phyloP scores from a whole-genome alignment of 1,140 invertebrate species.

The Diploscapter pachys region DNA sequence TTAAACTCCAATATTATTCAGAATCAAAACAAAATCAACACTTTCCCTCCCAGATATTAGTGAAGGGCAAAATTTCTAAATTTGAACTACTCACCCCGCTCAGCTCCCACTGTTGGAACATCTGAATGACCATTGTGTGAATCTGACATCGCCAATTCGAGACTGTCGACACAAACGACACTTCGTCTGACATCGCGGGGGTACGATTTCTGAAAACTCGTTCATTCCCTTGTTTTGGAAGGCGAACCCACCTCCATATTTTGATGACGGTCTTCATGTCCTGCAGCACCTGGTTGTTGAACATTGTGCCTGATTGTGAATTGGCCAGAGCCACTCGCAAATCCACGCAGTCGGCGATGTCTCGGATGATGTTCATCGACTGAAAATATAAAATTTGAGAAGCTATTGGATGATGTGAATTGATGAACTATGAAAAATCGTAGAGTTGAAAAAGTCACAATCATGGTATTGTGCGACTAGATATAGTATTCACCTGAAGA shows the following conservation, averaged over 20 bases:
- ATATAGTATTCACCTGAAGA: not conserved
- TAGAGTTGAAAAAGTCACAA: too few relatives aligned
- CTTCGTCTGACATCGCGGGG: conserved; percentile 11
- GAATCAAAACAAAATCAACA: too few relatives aligned
- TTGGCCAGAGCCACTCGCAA: conserved; percentile 8
- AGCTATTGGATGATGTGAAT: too few relatives aligned
- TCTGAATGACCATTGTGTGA: conserved; percentile 20
- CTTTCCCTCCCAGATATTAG: too few relatives aligned
- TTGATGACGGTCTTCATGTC: conserved; percentile 30
- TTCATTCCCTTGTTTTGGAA: not conserved
- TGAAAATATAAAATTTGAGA: not conserved
- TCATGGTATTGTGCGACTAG: too few relatives aligned
- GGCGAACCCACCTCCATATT: conserved; percentile 4
- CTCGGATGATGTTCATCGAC: conserved; percentile 20
- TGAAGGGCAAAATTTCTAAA: too few relatives aligned
- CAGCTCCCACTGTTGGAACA: conserved; percentile 25
- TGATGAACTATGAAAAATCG: too few relatives aligned
- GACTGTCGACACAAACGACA: conserved; percentile 5
- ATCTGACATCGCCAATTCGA: conserved; percentile 29
- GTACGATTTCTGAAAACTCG: conserved; percentile 9
- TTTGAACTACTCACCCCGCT: not conserved
- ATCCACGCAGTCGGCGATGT: conserved; percentile 22
- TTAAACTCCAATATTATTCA: too few relatives aligned
- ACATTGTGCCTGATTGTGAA: not conserved
- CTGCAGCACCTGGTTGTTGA: conserved; percentile 4